Base-by-base conservation (phyloP, 92 coral and sea anemone genomes). In the Porites evermanni region DNA sequence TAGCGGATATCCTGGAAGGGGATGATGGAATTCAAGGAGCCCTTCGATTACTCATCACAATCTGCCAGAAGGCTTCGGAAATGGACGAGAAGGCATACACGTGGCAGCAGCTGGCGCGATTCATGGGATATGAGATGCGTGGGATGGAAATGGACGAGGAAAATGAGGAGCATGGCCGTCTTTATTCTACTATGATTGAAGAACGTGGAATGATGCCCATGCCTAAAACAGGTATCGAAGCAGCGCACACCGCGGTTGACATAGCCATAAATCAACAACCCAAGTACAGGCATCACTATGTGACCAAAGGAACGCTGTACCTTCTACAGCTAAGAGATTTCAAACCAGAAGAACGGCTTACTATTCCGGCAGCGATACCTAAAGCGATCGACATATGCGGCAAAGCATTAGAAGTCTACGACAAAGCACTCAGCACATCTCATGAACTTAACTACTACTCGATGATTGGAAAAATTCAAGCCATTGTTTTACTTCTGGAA, bases 41-140 rank as follows among this genome's bases (percentile, higher is more conserved):
- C 4, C 77, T 91, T 6, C 67, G 84, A 17, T 52, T 91, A 9
- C 81, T 91, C 9, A 58, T 91, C 73, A 70, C 80, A 20, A 70
- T 88, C 44, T 87, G 88, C 72, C 64, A 78, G 65, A 74, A 81
- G 29, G 85, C 88, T 13, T 53, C 65, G 11, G 67, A 84, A 58
- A 72, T 73, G 8, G 87, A 75, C 63, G 71, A 91, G 60, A 88
- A 88, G 68, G 89, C 94, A 1, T 88, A 88, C 54, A 79, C 88
- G 2, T 88, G 91, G 94, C 94, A 92, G 24, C 94, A 92, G 75
- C 59, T 92, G 77, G 94, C 94, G 50, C 70, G 94, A 53, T 82
- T 88, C 78, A 88, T 92, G 59, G 94, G 92, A 14, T 86, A 86
- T 32, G 94, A 92, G 79, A 88, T 92, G 67, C 92, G 94, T 4